Base-by-base conservation (phyloP, 2,113 vertebrate genomes). In the Oncorhynchus mykiss region DNA sequence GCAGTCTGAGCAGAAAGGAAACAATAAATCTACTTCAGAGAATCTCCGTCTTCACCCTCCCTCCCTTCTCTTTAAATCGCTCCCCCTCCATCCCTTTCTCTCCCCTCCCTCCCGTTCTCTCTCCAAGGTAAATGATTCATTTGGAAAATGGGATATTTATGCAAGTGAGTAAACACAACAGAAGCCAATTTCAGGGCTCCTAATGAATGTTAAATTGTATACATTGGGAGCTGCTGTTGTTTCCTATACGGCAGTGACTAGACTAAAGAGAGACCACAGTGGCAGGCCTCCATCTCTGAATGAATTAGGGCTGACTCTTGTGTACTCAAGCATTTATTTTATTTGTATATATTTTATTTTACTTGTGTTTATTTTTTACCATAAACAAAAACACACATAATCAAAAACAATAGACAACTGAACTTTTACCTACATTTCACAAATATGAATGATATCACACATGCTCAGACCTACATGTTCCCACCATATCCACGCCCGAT, bases 181-280 rank as follows among this genome's bases (percentile, higher is more conserved):
- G 18, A 76, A 20, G 70, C 4, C 0, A 72, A 68, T 76, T 82
- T 71, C 66, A 74, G 75, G 67, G 72, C 12, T n/a, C 64, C 70
- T 77, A 67, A 84, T 82, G 72, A 77, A 79, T 76, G 81, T 82
- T 86, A 84, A 77, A 81, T 80, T 74, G 69, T 78, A 62, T 2
- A 45, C 29, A 64, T 82, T 79, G 67, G 74, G 75, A 77, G 75
- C n/a, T 3, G 25, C 73, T 80, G 9, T 65, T 80, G 12, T 59
- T 81, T 62, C 80, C 75, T 73, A 74, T 80, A 82, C 49, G 77
- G 64, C 75, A 74, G 51, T 7, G 49, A 73, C 70, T 72, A 73
- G 83, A 85, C 76, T 67, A 73, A 84, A 73, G 68, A 70, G 60
- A 79, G 20, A 5, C 3, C 74, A 74, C 39, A 51, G 60, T 71